Evolutionary conservation across 2,113 vertebrate species (phyloP).

Genomic region (Pongo abelii): DNA sequence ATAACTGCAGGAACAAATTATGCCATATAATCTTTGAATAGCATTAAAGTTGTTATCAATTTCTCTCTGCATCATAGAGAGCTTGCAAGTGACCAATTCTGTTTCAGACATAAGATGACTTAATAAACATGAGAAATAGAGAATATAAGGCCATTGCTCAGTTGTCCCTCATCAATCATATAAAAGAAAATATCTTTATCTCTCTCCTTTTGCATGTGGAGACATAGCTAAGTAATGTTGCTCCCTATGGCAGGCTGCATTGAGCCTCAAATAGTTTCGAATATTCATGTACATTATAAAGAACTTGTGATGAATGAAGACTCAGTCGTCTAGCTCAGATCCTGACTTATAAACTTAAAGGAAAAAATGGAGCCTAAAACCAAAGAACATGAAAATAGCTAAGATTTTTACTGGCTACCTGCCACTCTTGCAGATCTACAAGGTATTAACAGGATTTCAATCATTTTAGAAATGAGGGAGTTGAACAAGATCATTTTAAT

Average conservation of each 20-base stretch:
- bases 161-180: too few species aligned
- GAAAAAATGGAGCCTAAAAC: neutral
- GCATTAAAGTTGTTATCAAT: neutral
- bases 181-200: neutral
- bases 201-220: neutral
- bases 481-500: neutral
- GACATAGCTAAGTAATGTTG: neutral
- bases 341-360: neutral
- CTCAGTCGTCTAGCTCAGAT: neutral
- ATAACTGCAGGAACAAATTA: neutral
- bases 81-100: neutral
- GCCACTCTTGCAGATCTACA: neutral
- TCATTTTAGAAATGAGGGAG: neutral
- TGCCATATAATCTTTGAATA: neutral
- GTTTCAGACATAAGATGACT: neutral
- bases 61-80: neutral
- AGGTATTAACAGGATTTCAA: neutral
- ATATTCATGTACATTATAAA: neutral
- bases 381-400: neutral
- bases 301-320: neutral
- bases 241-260: too few species aligned
- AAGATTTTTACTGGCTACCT: neutral
- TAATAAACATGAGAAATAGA: neutral
- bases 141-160: neutral
- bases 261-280: neutral